These are phyloP conservation scores for Diachasma alloeum DNA, from an alignment of 1,140 invertebrate species.

Conservation along the genomic window DNA sequence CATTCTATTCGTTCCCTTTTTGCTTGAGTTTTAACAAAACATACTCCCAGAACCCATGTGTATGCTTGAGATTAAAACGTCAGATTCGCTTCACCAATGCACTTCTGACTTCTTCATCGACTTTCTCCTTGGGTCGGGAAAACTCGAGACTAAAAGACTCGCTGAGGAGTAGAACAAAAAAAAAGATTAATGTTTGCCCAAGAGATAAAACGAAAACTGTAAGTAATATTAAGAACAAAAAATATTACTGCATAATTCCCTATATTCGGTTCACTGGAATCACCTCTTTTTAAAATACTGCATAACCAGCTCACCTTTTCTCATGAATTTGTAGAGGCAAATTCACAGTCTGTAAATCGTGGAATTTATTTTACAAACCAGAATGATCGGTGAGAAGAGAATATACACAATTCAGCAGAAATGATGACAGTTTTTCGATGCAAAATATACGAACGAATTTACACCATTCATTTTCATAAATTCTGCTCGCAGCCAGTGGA, in stretches of 20 bases:
- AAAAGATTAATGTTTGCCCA: not conserved
- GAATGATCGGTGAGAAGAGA: not conserved
- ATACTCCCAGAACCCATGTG: conserved; percentile 54
- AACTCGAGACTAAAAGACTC: not conserved
- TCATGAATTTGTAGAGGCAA: not conserved
- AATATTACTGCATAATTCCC: not conserved
- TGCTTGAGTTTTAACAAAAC: not conserved
- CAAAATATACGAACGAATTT: not conserved
- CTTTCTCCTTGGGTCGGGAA: not conserved
- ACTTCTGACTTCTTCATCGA: not conserved
- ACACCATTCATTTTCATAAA: not conserved
- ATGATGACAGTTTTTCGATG: not conserved
- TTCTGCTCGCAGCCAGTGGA: not conserved
- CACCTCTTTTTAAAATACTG: not conserved
- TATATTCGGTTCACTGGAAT: not conserved
- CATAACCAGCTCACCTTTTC: not conserved
- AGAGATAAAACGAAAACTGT: not conserved
- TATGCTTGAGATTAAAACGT: conserved; percentile 64
- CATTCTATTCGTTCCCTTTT: not conserved
- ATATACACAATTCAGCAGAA: not conserved
- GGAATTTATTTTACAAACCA: not conserved
- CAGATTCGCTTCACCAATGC: conserved; percentile 49
- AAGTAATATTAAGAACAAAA: not conserved
- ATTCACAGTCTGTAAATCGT: not conserved
- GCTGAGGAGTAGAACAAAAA: not conserved